phyloP scores from a whole-genome alignment of 2,113 vertebrate species.

The Campylorhamphus procurvoides region DNA sequence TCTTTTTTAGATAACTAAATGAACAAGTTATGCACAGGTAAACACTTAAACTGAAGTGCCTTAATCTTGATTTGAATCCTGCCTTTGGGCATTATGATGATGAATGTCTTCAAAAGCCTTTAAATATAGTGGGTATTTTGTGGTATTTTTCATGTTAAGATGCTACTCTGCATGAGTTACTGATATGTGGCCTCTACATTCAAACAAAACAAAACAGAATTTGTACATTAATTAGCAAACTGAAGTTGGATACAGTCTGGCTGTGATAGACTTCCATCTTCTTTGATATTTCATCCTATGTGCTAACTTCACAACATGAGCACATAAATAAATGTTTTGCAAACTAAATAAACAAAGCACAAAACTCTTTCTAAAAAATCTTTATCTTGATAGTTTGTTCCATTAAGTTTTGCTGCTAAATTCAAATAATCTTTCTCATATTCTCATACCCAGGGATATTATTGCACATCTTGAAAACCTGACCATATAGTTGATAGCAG shows the following conservation, averaged over 20 bases:
- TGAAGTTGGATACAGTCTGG: neutral
- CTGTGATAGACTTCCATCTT: neutral
- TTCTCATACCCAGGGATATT: neutral
- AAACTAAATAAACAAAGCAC: neutral
- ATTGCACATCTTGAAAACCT: neutral
- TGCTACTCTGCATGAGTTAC: neutral
- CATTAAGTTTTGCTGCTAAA: neutral
- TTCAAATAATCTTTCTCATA: neutral
- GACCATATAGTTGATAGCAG: neutral
- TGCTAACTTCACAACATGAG: neutral
- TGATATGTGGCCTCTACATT: neutral
- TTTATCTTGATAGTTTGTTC: neutral
- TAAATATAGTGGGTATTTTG: neutral
- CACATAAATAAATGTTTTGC: neutral
- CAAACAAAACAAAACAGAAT: neutral
- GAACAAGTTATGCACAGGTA: neutral
- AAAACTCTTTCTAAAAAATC: neutral
- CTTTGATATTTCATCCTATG: neutral
- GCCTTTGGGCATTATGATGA: neutral
- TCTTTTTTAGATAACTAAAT: neutral
- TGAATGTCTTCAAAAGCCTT: neutral
- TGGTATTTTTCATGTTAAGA: neutral
- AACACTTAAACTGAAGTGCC: neutral
- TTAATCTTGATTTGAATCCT: neutral
- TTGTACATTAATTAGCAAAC: neutral